Evolutionary conservation across 1,140 invertebrate species (phyloP), one percentile per base, ranked within the genome.

Genomic region (Drosophila funebris): DNA sequence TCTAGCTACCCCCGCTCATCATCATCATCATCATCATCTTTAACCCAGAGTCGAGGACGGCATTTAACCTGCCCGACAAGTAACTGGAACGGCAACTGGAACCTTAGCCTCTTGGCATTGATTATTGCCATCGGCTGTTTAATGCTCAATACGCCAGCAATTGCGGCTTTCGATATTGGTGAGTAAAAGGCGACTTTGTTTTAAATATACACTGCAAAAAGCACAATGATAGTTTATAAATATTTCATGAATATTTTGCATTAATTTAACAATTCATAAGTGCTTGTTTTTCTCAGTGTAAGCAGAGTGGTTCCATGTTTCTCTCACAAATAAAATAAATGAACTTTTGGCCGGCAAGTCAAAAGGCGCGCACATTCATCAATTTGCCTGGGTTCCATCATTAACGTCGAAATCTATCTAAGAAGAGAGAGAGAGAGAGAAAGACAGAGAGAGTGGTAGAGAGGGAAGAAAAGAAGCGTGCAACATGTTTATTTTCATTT

Each of bases 131-230:
- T 68, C 70, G 67, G 64, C 62, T 71, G 61, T 53, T 48, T 90
- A 73, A 73, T 90, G 79, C 76, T 91, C 71, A 88, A 80, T 60
- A 54, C 74, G 41, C 70, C 87, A 54, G 58, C 70, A 13, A 70
- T 76, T 64, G 63, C 73, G 33, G 82, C 79, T 56, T 91, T 91
- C 76, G 90, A 91, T 68, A 88, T 91, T 77, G 90, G 90, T 91
- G 63, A 91, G 90, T 88, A 5, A 5, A 53, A 33, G 20, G 50
- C 44, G 18, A 52, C 7, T 36, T 27, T 11, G 16, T 62, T 24
- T 48, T 36, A 52, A 52, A 33, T 52, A 27, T 56, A 61, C 58
- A 61, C 58, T 61, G 18, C 1, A 4, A 20, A 4, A 58, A 58
- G 6, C n/a, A 36, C 7, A 22, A 22, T 22, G 22, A 27, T 27